Evolutionary conservation across 1,140 invertebrate species (phyloP), one percentile per base, ranked within the genome.

Genomic region (Drosophila pachea): DNA sequence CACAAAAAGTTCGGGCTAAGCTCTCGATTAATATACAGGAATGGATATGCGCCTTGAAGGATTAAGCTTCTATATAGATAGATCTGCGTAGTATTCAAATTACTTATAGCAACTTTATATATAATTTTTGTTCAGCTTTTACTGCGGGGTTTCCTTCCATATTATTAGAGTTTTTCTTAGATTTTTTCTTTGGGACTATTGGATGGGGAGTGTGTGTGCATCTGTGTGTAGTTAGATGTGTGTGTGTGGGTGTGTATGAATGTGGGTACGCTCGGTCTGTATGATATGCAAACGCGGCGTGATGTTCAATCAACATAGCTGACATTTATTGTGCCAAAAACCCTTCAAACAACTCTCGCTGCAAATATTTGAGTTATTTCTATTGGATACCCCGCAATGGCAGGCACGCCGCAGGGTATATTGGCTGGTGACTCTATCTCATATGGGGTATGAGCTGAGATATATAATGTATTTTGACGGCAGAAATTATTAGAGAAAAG

Each of bases 241-340:
- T 22, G 22, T 22, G 22, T 1, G 22, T 59, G 33, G 12, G 43
- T 49, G 11, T 59, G 16, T 48, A 8, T 43, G 31, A 43, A 36
- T 33, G n/a, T 36, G 11, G 55, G 9, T 32, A 12, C 40, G 52
- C n/a, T 49, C 50, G 31, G 32, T 16, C 22, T 32, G 29, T 31
- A 35, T 52, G 35, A 62, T 68, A 68, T 62, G 50, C 9, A 62
- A 62, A 54, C 65, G 47, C 42, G 45, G 12, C 45, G 45, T 42
- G 59, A 29, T 48, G 60, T 79, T 76, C 77, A 76, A 79, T 78
- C 76, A 78, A 70, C 69, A 82, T 64, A 55, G 45, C 61, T 74
- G 65, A 70, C 69, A 76, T 82, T 73, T 76, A 63, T 70, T 70
- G 64, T 67, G 50, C 59, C 68, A 77, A 77, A 76, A 76, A 76